Base-by-base conservation (phyloP, 2,113 vertebrate genomes). In the Istiophorus platypterus region DNA sequence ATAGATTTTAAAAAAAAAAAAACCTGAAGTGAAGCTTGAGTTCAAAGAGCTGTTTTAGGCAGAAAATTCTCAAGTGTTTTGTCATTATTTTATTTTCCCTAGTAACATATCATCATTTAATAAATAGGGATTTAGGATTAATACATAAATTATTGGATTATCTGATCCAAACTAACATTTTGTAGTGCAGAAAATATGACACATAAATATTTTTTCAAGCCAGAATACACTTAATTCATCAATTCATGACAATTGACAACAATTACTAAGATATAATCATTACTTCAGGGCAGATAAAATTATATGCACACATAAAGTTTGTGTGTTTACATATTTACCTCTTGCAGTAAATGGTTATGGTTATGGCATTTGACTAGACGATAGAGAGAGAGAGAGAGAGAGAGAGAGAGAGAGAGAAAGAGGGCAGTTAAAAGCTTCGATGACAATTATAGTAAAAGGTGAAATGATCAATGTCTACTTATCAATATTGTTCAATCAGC, bases 391-490 rank as follows among this genome's bases (percentile, higher is more conserved):
- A 47, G 67, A 61, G 62, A 59, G 45, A 18, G 42, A 47, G 63
- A 59, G 59, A 47, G 67, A 61, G 62, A 59, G 45, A 18, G 45
- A 47, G 63, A 59, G 59, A 47, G 67, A 62, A 56, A 59, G 34
- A 20, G 34, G 7, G 70, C 6, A 29, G 31, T 52, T 14, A 4
- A 77, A 59, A 66, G 86, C 81, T 63, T 78, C 67, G 34, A 83
- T 79, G 75, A 84, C 82, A 86, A 86, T 81, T 85, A 89, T 69
- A 82, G 72, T 65, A 89, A 88, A 89, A 89, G 87, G 82, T 89
- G 85, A 90, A 61, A 81, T 41, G 72, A 92, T 87, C 85, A 89
- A 84, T 76, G 90, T 86, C 68, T 78, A 74, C 81, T 90, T 91
- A 87, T 90, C 88, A 91, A 81, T 78, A 88, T 64, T 88, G 74